phyloP scores from a whole-genome alignment of 2,113 vertebrate species.

The Emydocephalus ijimae region DNA sequence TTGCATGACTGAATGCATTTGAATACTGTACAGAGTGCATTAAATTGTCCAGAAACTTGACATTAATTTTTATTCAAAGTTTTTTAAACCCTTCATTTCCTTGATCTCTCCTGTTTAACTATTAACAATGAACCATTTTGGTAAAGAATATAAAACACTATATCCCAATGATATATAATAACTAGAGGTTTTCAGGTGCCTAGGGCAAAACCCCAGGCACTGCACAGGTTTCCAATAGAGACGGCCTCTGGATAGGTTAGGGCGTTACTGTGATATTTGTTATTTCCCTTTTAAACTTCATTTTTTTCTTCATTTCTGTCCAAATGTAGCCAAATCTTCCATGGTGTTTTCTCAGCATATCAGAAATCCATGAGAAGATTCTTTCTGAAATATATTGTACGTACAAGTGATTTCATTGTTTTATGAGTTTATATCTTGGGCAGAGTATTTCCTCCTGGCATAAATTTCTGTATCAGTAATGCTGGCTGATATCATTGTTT shows the following conservation, averaged over 20 bases:
- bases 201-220: slow-evolving; percentile 49
- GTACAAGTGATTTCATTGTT: not conserved
- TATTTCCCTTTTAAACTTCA: slow-evolving; percentile 16
- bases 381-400: not conserved
- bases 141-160: slow-evolving; percentile 45
- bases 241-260: slow-evolving; percentile 35
- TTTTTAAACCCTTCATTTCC: slow-evolving; percentile 47
- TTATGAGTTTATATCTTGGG: not conserved
- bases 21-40: not conserved
- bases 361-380: not conserved
- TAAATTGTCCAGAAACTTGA: slow-evolving; percentile 32
- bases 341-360: not conserved
- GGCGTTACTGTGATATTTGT: not conserved
- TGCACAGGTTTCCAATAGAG: slow-evolving; percentile 29
- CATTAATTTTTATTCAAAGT: slow-evolving; percentile 21
- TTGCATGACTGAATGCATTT: not conserved
- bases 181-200: slow-evolving; percentile 32
- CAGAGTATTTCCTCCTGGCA: not conserved
- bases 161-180: slow-evolving; percentile 27
- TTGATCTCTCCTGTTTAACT: slow-evolving; percentile 29
- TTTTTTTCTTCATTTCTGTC: not conserved
- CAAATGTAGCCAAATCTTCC: not conserved
- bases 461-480: not conserved
- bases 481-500: not conserved
- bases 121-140: slow-evolving; percentile 33